These are phyloP conservation scores for Torymus tubicola DNA, from an alignment of 2,888 invertebrate species.

Conservation along the genomic window DNA sequence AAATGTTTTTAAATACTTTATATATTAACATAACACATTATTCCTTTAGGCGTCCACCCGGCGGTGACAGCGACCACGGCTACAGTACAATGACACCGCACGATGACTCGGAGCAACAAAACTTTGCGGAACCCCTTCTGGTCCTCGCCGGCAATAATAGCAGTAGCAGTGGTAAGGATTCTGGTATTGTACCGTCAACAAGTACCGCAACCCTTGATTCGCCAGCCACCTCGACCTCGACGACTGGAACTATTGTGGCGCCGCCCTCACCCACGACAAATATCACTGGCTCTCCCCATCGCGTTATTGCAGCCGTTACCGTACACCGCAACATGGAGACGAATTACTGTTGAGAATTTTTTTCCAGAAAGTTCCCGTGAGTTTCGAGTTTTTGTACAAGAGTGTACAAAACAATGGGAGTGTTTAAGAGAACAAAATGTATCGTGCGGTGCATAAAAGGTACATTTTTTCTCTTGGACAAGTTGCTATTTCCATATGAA, in stretches of 20 bases:
- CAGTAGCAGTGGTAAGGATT: not conserved
- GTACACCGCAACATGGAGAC: constrained; percentile 94
- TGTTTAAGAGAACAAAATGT: too few relatives aligned
- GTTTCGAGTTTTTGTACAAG: too few relatives aligned
- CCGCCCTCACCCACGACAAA: constrained; percentile 78
- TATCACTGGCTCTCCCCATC: constrained; percentile 78
- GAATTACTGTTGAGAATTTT: constrained; percentile 76
- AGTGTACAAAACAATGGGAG: too few relatives aligned
- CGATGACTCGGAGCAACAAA: constrained; percentile 91
- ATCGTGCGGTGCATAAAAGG: too few relatives aligned
- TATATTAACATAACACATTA: too few relatives aligned
- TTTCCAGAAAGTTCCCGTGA: too few relatives aligned
- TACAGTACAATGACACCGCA: constrained; percentile 96
- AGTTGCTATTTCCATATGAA: too few relatives aligned
- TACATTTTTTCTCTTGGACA: too few relatives aligned
- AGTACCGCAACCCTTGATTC: constrained; percentile 48
- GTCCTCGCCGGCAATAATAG: constrained; percentile 66
- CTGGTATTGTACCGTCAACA: constrained; percentile 32
- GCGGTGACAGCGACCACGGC: constrained; percentile 93
- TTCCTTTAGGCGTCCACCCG: constrained; percentile 82
- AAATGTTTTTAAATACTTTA: too few relatives aligned
- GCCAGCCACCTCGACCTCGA: constrained; percentile 52
- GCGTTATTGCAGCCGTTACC: constrained; percentile 90
- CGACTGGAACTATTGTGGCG: constrained; percentile 70
- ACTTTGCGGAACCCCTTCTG: constrained; percentile 79